Conservation (phyloP, 2,888 invertebrate species). For the Trichopoda pennipes region DNA sequence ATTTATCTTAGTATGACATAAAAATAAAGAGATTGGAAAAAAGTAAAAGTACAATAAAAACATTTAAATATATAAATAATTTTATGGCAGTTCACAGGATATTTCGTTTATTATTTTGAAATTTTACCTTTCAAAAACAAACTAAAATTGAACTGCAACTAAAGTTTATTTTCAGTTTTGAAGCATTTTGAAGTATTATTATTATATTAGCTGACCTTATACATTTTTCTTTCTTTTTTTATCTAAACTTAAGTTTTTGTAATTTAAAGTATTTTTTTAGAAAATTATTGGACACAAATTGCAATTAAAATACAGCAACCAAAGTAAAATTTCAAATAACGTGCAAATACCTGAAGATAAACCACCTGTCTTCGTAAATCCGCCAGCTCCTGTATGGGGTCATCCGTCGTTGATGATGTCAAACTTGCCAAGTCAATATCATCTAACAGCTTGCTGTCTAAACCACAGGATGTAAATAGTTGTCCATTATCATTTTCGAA, state of each 20-base stretch:
- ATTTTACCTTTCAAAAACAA: slow-evolving; percentile 66
- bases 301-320: slow-evolving; percentile 68
- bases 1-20: slow-evolving; percentile 41
- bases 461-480: slow-evolving; percentile 83
- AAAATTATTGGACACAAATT: slow-evolving; percentile 58
- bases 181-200: neutral
- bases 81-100: slow-evolving; percentile 62
- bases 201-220: slow-evolving; percentile 15
- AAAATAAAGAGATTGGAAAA: slow-evolving; percentile 14
- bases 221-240: slow-evolving; percentile 22
- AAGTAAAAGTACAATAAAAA: slow-evolving; percentile 27
- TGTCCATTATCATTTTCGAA: slow-evolving; percentile 88
- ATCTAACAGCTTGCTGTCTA: slow-evolving; percentile 82
- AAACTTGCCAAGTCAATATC: slow-evolving; percentile 82
- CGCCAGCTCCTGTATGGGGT: slow-evolving; percentile 86
- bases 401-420: slow-evolving; percentile 82
- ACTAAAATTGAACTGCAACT: slow-evolving; percentile 66
- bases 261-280: too few species aligned
- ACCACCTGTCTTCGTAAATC: slow-evolving; percentile 91
- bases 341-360: slow-evolving; percentile 87
- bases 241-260: neutral
- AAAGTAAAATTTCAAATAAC: slow-evolving; percentile 74
- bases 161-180: slow-evolving; percentile 43
- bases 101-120: slow-evolving; percentile 65
- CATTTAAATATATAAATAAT: slow-evolving; percentile 50